These are phyloP conservation scores for Clamator glandarius DNA, from an alignment of 2,797 vertebrate genomes.

Conservation along the genomic window DNA sequence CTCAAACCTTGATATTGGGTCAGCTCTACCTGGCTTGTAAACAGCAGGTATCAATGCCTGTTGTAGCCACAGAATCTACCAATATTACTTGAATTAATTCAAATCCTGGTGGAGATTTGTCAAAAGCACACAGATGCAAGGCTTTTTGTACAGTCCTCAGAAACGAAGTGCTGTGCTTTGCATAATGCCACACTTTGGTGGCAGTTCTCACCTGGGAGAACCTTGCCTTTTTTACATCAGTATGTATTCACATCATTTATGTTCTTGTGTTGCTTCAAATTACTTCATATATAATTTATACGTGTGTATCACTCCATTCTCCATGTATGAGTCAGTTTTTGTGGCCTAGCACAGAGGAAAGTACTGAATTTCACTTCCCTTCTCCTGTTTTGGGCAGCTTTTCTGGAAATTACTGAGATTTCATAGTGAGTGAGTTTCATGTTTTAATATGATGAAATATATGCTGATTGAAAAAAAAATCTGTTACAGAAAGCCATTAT, in stretches of 20 bases:
- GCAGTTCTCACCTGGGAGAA: not conserved
- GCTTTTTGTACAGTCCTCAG: not conserved
- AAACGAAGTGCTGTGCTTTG: not conserved
- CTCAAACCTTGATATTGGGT: not conserved
- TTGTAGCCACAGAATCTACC: not conserved
- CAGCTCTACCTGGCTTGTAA: not conserved
- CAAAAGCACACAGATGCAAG: not conserved
- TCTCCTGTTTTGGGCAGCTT: not conserved
- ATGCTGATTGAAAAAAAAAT: not conserved
- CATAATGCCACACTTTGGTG: not conserved
- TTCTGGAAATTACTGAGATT: not conserved
- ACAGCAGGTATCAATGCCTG: not conserved
- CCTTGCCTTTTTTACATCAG: not conserved
- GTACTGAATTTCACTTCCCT: not conserved
- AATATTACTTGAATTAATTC: not conserved
- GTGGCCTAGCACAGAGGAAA: not conserved
- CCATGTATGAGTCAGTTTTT: not conserved
- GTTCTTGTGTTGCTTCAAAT: not conserved
- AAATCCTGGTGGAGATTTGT: not conserved
- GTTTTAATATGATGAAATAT: not conserved
- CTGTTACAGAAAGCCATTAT: not conserved
- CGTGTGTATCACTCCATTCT: not conserved
- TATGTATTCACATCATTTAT: not conserved
- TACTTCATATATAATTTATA: not conserved
- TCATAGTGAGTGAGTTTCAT: not conserved